phyloP scores from a whole-genome alignment of 2,797 vertebrate species.

The Chromobotia macracanthus region DNA sequence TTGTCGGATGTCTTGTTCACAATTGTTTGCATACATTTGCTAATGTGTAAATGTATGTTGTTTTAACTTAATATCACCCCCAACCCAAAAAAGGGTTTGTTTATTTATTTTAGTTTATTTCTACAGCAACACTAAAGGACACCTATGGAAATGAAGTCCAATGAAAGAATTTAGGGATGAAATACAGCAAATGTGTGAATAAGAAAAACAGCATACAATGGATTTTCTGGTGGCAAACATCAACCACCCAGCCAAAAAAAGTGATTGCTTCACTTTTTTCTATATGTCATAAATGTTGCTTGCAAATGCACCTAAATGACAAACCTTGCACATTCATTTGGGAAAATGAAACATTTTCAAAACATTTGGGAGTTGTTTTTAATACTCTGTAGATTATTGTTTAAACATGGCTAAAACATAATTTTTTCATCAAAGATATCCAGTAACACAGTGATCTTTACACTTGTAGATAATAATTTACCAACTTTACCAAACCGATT shows the following conservation, averaged over 20 bases:
- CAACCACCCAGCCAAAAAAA: background rate
- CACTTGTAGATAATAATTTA: background rate
- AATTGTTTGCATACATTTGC: slow-evolving; percentile 43
- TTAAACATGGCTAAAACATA: background rate
- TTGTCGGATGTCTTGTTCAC: slow-evolving; percentile 14
- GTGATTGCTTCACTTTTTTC: background rate
- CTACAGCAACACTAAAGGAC: background rate
- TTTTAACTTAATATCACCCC: background rate
- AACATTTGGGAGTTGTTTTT: background rate
- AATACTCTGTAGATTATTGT: background rate
- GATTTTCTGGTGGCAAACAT: background rate
- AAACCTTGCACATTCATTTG: background rate
- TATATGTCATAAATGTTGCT: too few species aligned
- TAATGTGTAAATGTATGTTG: background rate
- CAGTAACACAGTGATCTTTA: too few species aligned
- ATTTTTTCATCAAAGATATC: background rate
- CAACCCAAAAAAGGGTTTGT: too few species aligned
- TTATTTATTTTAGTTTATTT: too few species aligned
- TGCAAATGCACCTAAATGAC: too few species aligned
- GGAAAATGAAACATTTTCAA: too few species aligned
- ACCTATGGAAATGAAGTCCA: too few species aligned
- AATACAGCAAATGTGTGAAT: background rate
- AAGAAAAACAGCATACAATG: background rate
- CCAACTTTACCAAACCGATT: background rate
- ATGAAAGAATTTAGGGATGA: background rate